Evolutionary conservation across 2,797 vertebrate species (phyloP), one percentile per base, ranked within the genome.

Genomic region (Pipistrellus nathusii): DNA sequence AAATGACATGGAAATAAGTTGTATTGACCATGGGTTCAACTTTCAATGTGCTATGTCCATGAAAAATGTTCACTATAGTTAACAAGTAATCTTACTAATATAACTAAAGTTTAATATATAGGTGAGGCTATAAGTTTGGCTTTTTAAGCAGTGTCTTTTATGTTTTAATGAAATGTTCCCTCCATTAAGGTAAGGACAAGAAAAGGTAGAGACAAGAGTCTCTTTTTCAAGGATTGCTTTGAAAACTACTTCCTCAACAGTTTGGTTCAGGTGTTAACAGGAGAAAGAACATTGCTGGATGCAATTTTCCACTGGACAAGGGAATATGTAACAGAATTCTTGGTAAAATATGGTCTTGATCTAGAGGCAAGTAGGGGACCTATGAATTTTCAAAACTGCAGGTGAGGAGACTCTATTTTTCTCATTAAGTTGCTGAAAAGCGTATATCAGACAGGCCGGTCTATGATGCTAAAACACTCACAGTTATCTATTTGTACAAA

Each of bases 331-430:
- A 91, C 14, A 0, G 30, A 30, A 23, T 30, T 95, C 95, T 69
- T 96, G 85, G 59, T 86, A 96, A 98, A 98, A 96, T 92, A 94
- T 90, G 85, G 59, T 38, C 17, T 93, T 30, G 53, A 93, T 95
- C 95, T 96, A 96, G 90, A 96, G 94, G 68, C 85, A 92, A 86
- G 94, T 62, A 95, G 94, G 72, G 0, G 0, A 91, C 64, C 48
- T 91, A 76, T 88, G 90, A 98, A 87, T 93, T 84, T 91, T 71
- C 44, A 87, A 84, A 94, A 92, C 93, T 66, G 9, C 72, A 76
- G 51, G 90, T 75, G 85, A 96, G 94, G 53, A 92, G 93, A 95
- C 6, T 75, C 38, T 38, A 35, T 46, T 71, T 69, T 85, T n/a
- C 51, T 92, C 77, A 46, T 48, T 41, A 62, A 25, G 38, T 75